Conservation (phyloP, 2,888 invertebrate species). For the Ecliptopera silaceata region DNA sequence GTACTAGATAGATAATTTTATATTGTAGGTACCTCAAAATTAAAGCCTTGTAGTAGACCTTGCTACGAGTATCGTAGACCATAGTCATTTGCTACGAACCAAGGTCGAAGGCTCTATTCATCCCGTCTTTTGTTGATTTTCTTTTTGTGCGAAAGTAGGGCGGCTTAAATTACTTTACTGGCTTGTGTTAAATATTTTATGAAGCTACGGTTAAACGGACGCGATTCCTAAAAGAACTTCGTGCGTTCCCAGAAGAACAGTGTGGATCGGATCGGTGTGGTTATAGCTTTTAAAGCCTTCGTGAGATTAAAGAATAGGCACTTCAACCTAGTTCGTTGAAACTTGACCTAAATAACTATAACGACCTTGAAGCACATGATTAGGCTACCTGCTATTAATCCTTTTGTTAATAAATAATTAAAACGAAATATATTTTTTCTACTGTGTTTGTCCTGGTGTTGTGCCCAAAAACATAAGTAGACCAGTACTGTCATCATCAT, state of each 20-base stretch:
- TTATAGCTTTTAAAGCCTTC: background rate
- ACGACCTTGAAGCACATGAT: too few relatives aligned
- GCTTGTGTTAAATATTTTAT: conserved; percentile 40
- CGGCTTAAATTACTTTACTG: conserved; percentile 53
- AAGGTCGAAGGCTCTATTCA: conserved; percentile 61
- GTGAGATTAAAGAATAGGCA: background rate
- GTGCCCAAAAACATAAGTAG: too few relatives aligned
- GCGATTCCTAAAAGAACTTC: background rate
- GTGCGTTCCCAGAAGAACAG: too few relatives aligned
- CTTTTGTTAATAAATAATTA: too few relatives aligned
- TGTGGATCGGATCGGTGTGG: background rate
- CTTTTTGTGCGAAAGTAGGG: conserved; percentile 68
- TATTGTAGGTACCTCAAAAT: background rate
- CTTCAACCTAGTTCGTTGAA: background rate
- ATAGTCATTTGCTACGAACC: conserved; percentile 42
- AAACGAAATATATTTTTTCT: too few relatives aligned
- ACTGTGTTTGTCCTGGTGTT: too few relatives aligned
- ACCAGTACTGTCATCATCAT: too few relatives aligned
- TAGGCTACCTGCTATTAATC: too few relatives aligned
- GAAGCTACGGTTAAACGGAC: conserved; percentile 12
- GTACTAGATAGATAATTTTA: too few relatives aligned
- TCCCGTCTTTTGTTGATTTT: conserved; percentile 61
- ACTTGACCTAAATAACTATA: background rate
- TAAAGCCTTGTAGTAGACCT: conserved; percentile 20
- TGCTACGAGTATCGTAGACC: conserved; percentile 51